Percentiles rank a stretch among this genome's conserved stretches.
Conservation (phyloP, 1,140 invertebrate species). For the Branchinecta lynchi region DNA sequence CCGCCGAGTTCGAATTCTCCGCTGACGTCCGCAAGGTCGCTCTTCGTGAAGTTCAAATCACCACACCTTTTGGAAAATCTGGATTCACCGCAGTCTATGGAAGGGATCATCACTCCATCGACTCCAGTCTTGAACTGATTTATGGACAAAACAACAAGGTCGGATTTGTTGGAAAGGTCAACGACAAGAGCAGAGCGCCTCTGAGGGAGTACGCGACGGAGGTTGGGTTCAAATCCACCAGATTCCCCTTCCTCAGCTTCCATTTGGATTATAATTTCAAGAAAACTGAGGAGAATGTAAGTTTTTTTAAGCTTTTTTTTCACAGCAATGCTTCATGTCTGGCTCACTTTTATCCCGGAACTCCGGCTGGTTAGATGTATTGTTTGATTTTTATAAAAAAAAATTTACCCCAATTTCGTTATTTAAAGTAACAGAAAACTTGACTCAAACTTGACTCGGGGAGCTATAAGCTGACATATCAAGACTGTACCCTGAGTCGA, state of each 20-base stretch:
- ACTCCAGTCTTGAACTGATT: constrained; percentile 17
- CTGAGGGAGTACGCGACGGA: constrained; percentile 15
- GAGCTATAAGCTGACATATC: too few relatives aligned
- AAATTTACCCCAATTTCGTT: too few relatives aligned
- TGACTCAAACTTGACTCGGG: too few relatives aligned
- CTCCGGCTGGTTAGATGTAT: too few relatives aligned
- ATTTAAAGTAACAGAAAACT: too few relatives aligned
- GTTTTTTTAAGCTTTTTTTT: constrained; percentile 2
- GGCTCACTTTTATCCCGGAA: too few relatives aligned
- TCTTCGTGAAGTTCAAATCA: constrained; percentile 16
- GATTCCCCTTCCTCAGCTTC: constrained; percentile 35
- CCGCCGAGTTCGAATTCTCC: constrained; percentile 14
- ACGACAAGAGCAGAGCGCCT: constrained; percentile 1
- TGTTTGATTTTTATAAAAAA: too few relatives aligned
- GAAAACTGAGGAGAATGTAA: constrained; percentile 25
- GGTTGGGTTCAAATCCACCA: constrained; percentile 18
- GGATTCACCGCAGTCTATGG: constrained; percentile 13
- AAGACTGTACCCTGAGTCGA: too few relatives aligned
- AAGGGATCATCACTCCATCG: constrained; percentile 14
- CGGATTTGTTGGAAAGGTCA: constrained; percentile 13
- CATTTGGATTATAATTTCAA: constrained; percentile 37
- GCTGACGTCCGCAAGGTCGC: constrained; percentile 15
- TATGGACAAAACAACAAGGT: constrained; percentile 18
- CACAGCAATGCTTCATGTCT: too few relatives aligned
- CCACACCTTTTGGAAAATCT: constrained; percentile 18